phyloP scores from a whole-genome alignment of 2,797 vertebrate species.

The Anguilla anguilla region DNA sequence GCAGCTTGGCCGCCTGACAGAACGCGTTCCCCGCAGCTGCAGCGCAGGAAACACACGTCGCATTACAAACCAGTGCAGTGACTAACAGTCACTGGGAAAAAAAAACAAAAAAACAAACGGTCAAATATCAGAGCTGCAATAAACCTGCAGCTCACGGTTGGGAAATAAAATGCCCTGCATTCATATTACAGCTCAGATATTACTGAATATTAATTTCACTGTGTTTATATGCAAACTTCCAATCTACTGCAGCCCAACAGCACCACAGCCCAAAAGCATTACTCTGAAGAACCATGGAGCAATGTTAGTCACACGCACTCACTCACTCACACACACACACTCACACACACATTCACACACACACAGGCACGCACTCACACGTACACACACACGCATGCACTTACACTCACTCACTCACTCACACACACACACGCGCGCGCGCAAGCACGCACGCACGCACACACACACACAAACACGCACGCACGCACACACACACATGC shows the following conservation, averaged over 20 bases:
- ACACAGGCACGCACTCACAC: background rate
- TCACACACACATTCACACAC: background rate
- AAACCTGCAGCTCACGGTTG: too few relatives aligned
- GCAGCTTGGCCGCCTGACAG: constrained; percentile 93
- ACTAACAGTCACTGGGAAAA: too few relatives aligned
- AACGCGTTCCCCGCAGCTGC: constrained; percentile 93
- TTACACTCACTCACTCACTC: background rate
- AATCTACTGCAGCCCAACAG: too few relatives aligned
- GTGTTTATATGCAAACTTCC: too few relatives aligned
- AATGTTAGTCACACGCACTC: too few relatives aligned
- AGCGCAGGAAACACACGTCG: constrained; percentile 11
- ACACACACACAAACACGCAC: constrained; percentile 31
- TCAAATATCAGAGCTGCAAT: background rate
- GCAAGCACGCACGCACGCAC: background rate
- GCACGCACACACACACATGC: constrained; percentile 8
- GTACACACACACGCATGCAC: too few relatives aligned
- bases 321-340: background rate
- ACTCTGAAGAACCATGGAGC: too few relatives aligned
- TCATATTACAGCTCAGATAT: background rate
- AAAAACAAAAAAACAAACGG: background rate
- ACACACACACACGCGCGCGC: constrained; percentile 28
- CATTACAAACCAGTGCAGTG: too few relatives aligned
- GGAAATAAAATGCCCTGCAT: background rate
- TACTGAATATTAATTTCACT: background rate
- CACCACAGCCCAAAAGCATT: too few relatives aligned